phyloP scores from a whole-genome alignment of 1,140 invertebrate genomes.

The Ips nitidus region DNA sequence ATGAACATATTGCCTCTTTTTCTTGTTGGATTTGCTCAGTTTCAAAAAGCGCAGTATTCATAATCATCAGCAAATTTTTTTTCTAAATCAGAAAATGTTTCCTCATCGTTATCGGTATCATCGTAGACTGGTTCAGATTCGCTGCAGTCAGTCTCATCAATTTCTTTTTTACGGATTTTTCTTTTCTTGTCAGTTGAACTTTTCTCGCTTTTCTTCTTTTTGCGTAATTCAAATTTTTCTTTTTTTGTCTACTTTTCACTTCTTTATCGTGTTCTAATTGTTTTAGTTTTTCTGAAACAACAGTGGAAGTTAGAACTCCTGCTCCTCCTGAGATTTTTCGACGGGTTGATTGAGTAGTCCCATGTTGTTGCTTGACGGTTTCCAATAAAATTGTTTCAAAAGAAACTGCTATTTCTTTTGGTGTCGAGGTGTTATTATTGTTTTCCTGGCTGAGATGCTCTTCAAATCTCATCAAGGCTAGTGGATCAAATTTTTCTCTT shows the following conservation, averaged over 20 bases:
- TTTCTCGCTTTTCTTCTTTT: too few relatives aligned
- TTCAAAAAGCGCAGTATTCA: too few relatives aligned
- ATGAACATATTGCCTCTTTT: too few relatives aligned
- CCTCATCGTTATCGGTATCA: not conserved
- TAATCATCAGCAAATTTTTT: too few relatives aligned
- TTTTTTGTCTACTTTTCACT: not conserved
- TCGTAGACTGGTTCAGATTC: not conserved
- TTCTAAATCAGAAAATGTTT: not conserved
- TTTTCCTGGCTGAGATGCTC: not conserved
- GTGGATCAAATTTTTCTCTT: constrained; percentile 2
- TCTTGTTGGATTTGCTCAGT: too few relatives aligned
- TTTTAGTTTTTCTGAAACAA: not conserved
- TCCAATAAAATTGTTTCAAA: not conserved
- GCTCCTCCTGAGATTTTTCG: not conserved
- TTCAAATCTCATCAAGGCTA: constrained; percentile 1
- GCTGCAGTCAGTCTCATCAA: not conserved
- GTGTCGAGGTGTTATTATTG: not conserved
- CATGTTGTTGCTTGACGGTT: not conserved
- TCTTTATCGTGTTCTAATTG: not conserved
- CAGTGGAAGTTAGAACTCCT: not conserved
- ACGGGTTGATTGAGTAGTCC: not conserved
- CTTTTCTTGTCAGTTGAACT: not conserved
- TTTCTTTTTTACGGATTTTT: not conserved
- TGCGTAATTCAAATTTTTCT: too few relatives aligned
- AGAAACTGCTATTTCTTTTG: not conserved